Base-by-base conservation (phyloP, 2,797 vertebrate species). In the Trachops cirrhosus region DNA sequence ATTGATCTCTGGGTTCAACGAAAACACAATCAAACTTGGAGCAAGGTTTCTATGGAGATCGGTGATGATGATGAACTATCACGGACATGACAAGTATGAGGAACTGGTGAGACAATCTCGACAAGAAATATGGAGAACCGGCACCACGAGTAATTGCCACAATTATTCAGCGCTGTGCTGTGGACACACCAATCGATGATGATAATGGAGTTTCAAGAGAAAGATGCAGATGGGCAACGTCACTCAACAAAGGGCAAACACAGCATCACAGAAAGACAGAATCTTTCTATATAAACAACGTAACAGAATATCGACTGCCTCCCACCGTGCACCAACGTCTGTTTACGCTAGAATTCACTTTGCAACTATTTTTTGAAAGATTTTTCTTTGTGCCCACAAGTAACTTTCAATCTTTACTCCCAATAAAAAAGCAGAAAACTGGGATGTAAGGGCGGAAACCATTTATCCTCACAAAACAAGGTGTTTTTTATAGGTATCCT, bases 61-160 rank as follows among this genome's bases (percentile, higher is more conserved):
- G 0, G 1, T 52, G 15, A 12, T 2, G 2, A 0, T 24, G 32
- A 73, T 7, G 26, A 54, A 14, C 14, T 16, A 1, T 46, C 24
- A 22, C 6, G 19, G 54, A 54, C 54, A 39, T 9, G 14, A 9
- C 39, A 39, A 48, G 22, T 4, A 2, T 0, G 9, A 5, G 26
- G 11, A n/a, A 41, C 24, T 15, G 48, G 39, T 3, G 22, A 41
- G 46, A 15, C 4, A 18, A 32, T 39, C 26, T 29, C 21, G 21
- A 29, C 18, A 57, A 26, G 8, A 54, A 41, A 26, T 16, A 34
- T 7, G 79, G 32, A 54, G 5, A 89, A 39, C 3, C n/a, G n/a
- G 54, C 9, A n/a, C 5, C 41, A 0, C 10, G 3, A 2, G 3
- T 62, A 32, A 64, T 84, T 9, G 10, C 16, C 26, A 0, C 21